A percentile compares a stretch with the other conserved stretches of the same genome.
phyloP scores from a whole-genome alignment of 2,113 vertebrate genomes.

The Panurus biarmicus region DNA sequence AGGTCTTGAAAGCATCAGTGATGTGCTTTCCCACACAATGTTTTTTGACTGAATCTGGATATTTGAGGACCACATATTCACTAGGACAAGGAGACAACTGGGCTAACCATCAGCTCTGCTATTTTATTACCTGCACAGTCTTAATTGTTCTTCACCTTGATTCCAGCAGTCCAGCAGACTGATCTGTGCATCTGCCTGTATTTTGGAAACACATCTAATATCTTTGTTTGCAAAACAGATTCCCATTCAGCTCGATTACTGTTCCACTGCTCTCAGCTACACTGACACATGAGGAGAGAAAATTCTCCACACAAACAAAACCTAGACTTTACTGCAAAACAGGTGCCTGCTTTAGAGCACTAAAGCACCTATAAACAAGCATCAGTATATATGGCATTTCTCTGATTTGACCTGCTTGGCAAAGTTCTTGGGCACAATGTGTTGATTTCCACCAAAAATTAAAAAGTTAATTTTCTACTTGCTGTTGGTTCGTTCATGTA shows the following conservation, averaged over 20 bases:
- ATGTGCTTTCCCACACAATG: background rate
- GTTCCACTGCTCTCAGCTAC: conserved; percentile 7
- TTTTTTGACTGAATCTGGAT: background rate
- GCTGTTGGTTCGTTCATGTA: background rate
- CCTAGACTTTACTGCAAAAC: conserved; percentile 45
- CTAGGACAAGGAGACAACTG: background rate
- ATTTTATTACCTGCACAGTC: background rate
- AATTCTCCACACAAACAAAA: conserved; percentile 31
- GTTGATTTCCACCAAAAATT: background rate
- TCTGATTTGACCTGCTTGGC: background rate
- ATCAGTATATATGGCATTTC: background rate
- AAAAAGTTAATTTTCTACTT: background rate
- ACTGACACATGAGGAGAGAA: background rate
- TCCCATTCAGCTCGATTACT: conserved; percentile 10
- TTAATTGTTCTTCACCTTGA: background rate
- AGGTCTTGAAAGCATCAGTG: background rate
- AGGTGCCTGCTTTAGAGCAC: background rate
- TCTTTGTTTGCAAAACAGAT: conserved; percentile 35
- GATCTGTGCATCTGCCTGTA: background rate
- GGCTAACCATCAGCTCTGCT: background rate
- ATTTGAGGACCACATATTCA: background rate
- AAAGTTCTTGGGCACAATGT: background rate
- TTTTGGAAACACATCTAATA: conserved; percentile 42
- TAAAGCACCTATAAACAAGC: background rate
- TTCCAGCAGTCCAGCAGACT: conserved; percentile 6